phyloP scores from a whole-genome alignment of 35 echinoderm and acorn worm species.

The Acanthaster planci region DNA sequence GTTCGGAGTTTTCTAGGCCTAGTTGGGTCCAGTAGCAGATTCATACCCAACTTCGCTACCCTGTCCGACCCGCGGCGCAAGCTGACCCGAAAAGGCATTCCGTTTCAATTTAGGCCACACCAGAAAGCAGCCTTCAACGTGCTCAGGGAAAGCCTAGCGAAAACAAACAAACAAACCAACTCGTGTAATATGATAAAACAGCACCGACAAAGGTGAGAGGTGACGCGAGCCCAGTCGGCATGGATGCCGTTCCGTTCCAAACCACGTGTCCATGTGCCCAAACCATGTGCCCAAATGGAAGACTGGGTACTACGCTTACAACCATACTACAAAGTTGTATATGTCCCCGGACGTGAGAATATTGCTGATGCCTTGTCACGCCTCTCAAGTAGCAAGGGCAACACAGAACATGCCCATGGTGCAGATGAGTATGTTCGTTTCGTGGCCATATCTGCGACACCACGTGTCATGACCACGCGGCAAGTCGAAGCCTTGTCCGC shows the following conservation, averaged over 20 bases:
- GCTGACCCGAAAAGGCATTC: constrained; percentile 48
- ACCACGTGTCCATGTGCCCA: no score
- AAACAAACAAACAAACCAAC: constrained; percentile 34
- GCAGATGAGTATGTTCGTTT: constrained; percentile 17
- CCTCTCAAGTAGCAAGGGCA: background rate
- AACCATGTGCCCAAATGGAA: constrained; percentile 29
- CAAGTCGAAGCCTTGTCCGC: background rate
- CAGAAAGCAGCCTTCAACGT: constrained; percentile 28
- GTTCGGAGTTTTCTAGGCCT: constrained; percentile 59
- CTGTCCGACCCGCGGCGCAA: constrained; percentile 51
- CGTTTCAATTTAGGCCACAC: constrained; percentile 42
- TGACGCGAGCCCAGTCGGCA: constrained; percentile 47
- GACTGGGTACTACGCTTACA: constrained; percentile 46
- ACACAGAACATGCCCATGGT: background rate
- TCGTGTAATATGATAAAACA: constrained; percentile 58
- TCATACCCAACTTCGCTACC: constrained; percentile 69
- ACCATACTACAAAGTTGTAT: constrained; percentile 30
- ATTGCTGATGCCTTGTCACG: constrained; percentile 17
- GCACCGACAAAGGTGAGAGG: constrained; percentile 37
- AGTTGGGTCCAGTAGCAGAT: constrained; percentile 54
- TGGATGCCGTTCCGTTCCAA: constrained; percentile 50
- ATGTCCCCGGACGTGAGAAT: background rate
- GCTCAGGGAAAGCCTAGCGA: no score
- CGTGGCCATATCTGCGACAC: background rate
- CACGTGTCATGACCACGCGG: background rate